Evolutionary conservation across 2,113 vertebrate genomes (phyloP).

Genomic region (Bujurquina vittata): DNA sequence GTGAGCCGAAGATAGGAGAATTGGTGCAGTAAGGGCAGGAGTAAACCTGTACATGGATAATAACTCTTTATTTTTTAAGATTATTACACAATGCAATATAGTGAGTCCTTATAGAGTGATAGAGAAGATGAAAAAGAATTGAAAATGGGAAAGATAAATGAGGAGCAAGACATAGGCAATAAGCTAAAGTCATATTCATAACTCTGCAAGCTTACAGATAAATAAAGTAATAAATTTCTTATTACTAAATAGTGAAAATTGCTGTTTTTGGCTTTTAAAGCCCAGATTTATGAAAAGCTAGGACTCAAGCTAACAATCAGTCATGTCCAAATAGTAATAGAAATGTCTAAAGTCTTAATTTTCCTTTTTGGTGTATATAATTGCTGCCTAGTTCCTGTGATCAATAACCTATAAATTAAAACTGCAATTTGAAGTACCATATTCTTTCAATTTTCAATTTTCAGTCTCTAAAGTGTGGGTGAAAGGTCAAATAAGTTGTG

Average conservation of each 20-base stretch:
- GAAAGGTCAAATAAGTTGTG: neutral
- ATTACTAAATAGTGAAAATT: too few relatives aligned
- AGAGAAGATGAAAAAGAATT: neutral
- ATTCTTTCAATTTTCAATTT: neutral
- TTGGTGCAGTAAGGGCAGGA: conserved; percentile 99
- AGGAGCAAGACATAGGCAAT: neutral
- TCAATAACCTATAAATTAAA: neutral
- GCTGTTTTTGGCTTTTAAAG: too few relatives aligned
- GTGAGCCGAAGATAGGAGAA: conserved; percentile 95
- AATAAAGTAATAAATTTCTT: neutral
- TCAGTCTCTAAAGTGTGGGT: neutral
- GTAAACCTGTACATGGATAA: conserved; percentile 88
- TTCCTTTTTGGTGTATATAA: neutral
- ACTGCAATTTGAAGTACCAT: too few relatives aligned
- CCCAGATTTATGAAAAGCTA: neutral
- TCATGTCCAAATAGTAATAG: too few relatives aligned
- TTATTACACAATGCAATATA: neutral
- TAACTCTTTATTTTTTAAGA: conserved; percentile 41
- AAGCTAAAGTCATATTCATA: neutral
- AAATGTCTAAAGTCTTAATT: neutral
- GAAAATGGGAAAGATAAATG: neutral
- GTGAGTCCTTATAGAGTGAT: neutral
- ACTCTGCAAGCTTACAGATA: neutral
- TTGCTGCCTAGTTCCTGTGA: neutral
- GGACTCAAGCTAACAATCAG: neutral